These are phyloP conservation scores for Telenomus remus DNA, from an alignment of 1,140 invertebrate genomes.

Conservation along the genomic window DNA sequence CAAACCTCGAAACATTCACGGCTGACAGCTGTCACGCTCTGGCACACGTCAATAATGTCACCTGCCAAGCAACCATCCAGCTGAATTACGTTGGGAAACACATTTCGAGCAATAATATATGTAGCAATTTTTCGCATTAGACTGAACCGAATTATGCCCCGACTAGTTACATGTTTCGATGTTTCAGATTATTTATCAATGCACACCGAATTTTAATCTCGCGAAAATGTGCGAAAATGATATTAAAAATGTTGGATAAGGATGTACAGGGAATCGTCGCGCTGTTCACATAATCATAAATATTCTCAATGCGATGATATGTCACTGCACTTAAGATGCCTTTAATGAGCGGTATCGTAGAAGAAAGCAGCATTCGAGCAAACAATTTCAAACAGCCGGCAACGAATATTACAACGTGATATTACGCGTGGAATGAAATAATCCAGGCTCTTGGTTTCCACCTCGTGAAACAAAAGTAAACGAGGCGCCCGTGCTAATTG, in stretches of 20 bases:
- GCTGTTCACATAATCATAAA: constrained; percentile 23
- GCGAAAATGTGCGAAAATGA: no score
- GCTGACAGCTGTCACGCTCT: constrained; percentile 69
- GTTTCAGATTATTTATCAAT: not conserved
- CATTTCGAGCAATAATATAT: constrained; percentile 64
- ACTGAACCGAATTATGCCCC: constrained; percentile 17
- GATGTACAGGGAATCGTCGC: constrained; percentile 30
- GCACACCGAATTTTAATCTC: no score
- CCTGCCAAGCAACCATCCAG: constrained; percentile 66
- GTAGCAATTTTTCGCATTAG: constrained; percentile 59
- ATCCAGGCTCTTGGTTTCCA: constrained; percentile 66
- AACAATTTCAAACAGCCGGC: constrained; percentile 72
- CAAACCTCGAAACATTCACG: constrained; percentile 68
- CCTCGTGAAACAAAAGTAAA: constrained; percentile 69
- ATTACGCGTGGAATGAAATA: constrained; percentile 72
- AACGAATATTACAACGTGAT: constrained; percentile 73
- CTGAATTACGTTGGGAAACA: constrained; percentile 66
- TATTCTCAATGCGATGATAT: constrained; percentile 52
- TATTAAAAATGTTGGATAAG: not conserved
- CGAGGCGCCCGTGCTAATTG: constrained; percentile 70
- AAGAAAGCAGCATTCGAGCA: constrained; percentile 61
- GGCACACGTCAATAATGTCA: constrained; percentile 68
- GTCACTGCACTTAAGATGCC: constrained; percentile 58
- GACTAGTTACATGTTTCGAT: not conserved
- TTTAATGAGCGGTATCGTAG: constrained; percentile 61